Evolutionary conservation across 92 coral and sea anemone genomes (phyloP).

Genomic region (Zoanthus gigantus): DNA sequence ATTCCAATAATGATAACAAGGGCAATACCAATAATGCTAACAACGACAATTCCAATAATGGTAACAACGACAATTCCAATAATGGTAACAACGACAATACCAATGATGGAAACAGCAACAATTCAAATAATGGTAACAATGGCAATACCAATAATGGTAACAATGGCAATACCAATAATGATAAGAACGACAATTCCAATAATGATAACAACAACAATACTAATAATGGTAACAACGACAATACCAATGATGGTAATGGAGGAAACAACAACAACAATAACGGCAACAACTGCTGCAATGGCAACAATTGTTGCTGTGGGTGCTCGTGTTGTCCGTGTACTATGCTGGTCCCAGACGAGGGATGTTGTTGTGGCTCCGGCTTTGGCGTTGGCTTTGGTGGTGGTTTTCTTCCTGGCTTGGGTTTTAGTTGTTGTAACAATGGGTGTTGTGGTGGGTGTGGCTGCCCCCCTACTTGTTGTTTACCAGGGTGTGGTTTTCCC

Average conservation of each 20-base stretch:
- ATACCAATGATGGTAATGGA: neutral
- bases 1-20: neutral
- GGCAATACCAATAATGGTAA: neutral
- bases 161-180: neutral
- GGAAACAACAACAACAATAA: neutral
- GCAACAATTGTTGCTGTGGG: slow-evolving; percentile 13
- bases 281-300: neutral
- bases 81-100: neutral
- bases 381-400: slow-evolving; percentile 7
- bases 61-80: neutral
- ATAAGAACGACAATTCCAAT: neutral
- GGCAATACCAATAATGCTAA: neutral
- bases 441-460: neutral
- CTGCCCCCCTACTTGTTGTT: neutral
- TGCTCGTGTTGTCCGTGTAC: slow-evolving; percentile 36
- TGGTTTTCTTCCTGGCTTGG: neutral
- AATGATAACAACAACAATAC: neutral
- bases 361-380: slow-evolving; percentile 27
- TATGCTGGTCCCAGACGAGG: slow-evolving; percentile 20
- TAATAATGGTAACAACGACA: neutral
- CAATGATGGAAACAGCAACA: neutral
- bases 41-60: neutral
- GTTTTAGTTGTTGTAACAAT: neutral
- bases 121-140: neutral
- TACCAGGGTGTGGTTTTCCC: neutral